Percentiles rank a stretch among this genome's conserved stretches.
These are phyloP conservation scores for Scaptomyza montana DNA, from an alignment of 1,140 invertebrate species.

Conservation along the genomic window DNA sequence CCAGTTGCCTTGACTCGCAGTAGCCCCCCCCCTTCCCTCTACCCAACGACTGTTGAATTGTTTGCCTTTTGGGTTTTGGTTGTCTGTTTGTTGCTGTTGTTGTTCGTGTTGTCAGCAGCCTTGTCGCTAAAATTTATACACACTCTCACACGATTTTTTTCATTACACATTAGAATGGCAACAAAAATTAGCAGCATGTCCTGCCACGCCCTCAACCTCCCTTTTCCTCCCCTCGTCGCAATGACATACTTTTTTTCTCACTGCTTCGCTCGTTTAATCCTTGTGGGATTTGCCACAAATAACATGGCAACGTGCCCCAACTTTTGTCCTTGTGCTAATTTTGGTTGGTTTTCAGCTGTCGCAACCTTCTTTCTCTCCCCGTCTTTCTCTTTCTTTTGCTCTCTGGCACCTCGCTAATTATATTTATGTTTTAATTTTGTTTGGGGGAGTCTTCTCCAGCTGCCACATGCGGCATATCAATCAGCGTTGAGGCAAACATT, in stretches of 20 bases:
- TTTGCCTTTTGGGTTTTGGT: conserved; percentile 62
- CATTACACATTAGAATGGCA: conserved; percentile 53
- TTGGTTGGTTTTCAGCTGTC: conserved; percentile 17
- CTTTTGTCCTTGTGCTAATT: conserved; percentile 71
- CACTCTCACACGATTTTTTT: conserved; percentile 49
- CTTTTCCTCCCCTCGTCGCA: neutral
- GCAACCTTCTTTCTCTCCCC: neutral
- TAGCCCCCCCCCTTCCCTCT: conserved; percentile 15
- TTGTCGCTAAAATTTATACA: conserved; percentile 49
- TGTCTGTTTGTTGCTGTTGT: conserved; percentile 39
- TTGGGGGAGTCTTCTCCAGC: conserved; percentile 4
- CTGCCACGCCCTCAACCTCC: conserved; percentile 1
- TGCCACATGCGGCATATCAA: conserved; percentile 46
- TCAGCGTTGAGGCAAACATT: conserved; percentile 63
- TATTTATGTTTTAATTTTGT: conserved; percentile 74
- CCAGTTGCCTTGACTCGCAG: conserved; percentile 41
- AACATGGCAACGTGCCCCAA: conserved; percentile 2
- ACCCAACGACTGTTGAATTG: conserved; percentile 45
- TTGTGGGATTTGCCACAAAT: conserved; percentile 48
- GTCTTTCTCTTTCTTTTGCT: neutral
- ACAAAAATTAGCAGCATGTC: conserved; percentile 72
- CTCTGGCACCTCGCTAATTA: conserved; percentile 51
- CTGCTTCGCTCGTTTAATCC: conserved; percentile 35
- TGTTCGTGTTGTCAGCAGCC: conserved; percentile 50
- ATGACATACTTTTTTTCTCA: neutral